Evolutionary conservation across 2,888 invertebrate species (phyloP), one percentile per base, ranked within the genome.

Genomic region (Nephrotoma guestfalica): DNA sequence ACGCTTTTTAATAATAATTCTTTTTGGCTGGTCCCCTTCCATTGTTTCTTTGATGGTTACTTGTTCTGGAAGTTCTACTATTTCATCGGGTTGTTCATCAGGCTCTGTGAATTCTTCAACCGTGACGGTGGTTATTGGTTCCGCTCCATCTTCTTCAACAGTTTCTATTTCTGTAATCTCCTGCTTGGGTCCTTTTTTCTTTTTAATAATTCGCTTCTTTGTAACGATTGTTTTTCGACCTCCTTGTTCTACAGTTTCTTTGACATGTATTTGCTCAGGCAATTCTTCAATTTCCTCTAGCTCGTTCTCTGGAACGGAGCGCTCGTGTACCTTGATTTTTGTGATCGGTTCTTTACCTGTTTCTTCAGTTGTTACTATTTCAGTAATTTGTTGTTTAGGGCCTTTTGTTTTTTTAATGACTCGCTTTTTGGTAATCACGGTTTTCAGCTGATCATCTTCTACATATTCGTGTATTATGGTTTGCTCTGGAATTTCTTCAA

Each of bases 141-240:
- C 88, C 86, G 90, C 89, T 6, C 89, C 91, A 88, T 91, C 91
- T 88, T 91, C 90, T 88, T 89, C 89, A 41, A 91, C 89, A 4
- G 91, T 91, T 15, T 90, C 88, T 86, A 91, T 90, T 89, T 91
- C 90, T 1, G 91, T 91, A 15, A 90, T 88, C 88, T 92, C 90
- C 57, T 90, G 89, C 89, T 90, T 90, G 84, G 88, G 87, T 86
- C 90, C 92, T 88, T 88, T 90, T 4, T 89, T 89, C 89, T 90
- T 91, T 87, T 89, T 90, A 86, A 90, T 89, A 4, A 89, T 89
- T 18, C 90, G 89, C 71, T 89, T 90, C 47, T 90, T 90, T 15
- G 89, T 88, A 6, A 89, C 88, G 83, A 71, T 88, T 87, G 83
- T 90, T 87, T 57, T 88, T 6, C 90, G 88, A 86, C 90, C 91